Conservation (phyloP, 2,797 vertebrate species). For the Lophotriccus pileatus region DNA sequence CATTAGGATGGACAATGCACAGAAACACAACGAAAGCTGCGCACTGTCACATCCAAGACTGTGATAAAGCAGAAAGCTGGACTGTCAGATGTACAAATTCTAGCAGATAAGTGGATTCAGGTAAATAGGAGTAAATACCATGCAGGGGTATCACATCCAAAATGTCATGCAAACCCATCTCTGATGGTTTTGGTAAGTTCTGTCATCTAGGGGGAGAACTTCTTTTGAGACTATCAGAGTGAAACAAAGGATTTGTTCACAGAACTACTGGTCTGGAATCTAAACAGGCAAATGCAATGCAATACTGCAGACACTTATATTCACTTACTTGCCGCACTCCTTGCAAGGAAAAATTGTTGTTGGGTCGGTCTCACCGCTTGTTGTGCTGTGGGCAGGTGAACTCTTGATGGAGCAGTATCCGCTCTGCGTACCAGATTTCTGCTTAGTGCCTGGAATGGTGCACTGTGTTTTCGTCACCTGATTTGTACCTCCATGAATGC, state of each 20-base stretch:
- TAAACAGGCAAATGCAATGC: accelerated
- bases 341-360: slow-evolving; percentile 85
- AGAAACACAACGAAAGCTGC: background rate
- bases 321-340: slow-evolving; percentile 85
- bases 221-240: background rate
- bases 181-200: background rate
- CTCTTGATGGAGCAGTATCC: slow-evolving; percentile 82
- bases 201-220: background rate
- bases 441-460: slow-evolving; percentile 59
- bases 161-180: background rate
- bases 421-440: slow-evolving; percentile 75
- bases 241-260: background rate
- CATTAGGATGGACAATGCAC: background rate
- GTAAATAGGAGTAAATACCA: background rate
- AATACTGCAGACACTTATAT: background rate
- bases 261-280: background rate
- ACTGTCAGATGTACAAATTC: background rate
- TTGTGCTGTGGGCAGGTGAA: slow-evolving; percentile 84
- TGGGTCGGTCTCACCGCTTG: slow-evolving; percentile 83
- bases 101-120: background rate
- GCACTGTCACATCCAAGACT: background rate
- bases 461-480: slow-evolving; percentile 72
- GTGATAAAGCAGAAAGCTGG: background rate
- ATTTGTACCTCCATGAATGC: slow-evolving; percentile 78
- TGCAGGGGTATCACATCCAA: background rate